phyloP scores from a whole-genome alignment of 2,888 invertebrate genomes.

The Pollenia amentaria region DNA sequence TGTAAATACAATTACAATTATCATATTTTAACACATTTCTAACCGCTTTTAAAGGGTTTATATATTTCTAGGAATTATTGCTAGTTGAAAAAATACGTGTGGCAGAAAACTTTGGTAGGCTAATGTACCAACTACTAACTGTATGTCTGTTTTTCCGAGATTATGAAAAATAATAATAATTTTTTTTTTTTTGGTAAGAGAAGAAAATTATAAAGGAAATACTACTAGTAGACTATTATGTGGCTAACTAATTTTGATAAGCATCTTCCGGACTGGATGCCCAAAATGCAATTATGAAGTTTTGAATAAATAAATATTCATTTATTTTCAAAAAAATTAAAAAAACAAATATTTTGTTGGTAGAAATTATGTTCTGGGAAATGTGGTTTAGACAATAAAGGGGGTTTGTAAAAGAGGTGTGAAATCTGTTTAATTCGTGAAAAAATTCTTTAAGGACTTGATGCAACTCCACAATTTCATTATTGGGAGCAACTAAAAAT shows the following conservation, averaged over 20 bases:
- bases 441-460: too few species aligned
- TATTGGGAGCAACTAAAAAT: too few species aligned
- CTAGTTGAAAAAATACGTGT: not conserved
- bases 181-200: not conserved
- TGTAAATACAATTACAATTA: constrained; percentile 54
- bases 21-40: constrained; percentile 69
- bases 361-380: constrained; percentile 21
- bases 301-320: constrained; percentile 65
- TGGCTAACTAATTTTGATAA: constrained; percentile 45
- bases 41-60: constrained; percentile 40
- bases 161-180: constrained; percentile 45
- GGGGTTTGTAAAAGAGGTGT: not conserved
- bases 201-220: constrained; percentile 51
- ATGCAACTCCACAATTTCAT: too few species aligned
- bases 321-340: constrained; percentile 6
- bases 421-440: not conserved
- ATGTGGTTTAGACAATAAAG: constrained; percentile 6
- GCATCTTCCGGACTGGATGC: constrained; percentile 25
- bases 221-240: constrained; percentile 16
- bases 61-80: constrained; percentile 13
- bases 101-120: not conserved
- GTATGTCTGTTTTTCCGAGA: constrained; percentile 45
- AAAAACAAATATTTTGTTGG: constrained; percentile 36
- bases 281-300: constrained; percentile 58
- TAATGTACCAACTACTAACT: not conserved